Percentiles rank a stretch among this genome's conserved stretches.
These are phyloP conservation scores for Tetheella fluctuosa DNA, from an alignment of 2,888 invertebrate genomes.

Conservation along the genomic window DNA sequence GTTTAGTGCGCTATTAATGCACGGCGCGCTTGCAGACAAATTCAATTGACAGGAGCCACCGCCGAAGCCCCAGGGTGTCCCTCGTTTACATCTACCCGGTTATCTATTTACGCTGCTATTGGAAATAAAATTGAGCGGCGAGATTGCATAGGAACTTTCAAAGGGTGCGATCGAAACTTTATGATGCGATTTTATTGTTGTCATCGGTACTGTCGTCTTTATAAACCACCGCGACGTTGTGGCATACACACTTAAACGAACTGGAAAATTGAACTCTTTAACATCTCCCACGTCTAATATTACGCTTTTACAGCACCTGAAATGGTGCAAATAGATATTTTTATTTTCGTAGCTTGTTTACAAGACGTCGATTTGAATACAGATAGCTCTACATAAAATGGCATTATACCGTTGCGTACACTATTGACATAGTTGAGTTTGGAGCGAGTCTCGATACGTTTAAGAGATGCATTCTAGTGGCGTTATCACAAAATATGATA, in stretches of 20 bases:
- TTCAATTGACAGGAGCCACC: conserved; percentile 80
- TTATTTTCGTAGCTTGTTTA: neutral
- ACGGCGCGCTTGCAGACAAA: conserved; percentile 80
- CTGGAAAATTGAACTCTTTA: conserved; percentile 53
- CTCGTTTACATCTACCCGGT: conserved; percentile 73
- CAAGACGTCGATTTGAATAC: conserved; percentile 36
- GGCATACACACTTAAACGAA: conserved; percentile 44
- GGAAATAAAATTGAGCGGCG: conserved; percentile 75
- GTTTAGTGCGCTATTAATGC: conserved; percentile 79
- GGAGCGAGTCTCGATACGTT: conserved; percentile 71
- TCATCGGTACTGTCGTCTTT: conserved; percentile 64
- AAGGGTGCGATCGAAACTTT: conserved; percentile 72
- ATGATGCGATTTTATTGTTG: conserved; percentile 75
- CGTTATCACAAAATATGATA: conserved; percentile 84
- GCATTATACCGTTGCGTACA: conserved; percentile 55
- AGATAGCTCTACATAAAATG: conserved; percentile 47
- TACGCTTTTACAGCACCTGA: conserved; percentile 16
- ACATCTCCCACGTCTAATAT: conserved; percentile 31
- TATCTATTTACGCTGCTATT: conserved; percentile 76
- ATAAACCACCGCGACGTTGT: conserved; percentile 54
- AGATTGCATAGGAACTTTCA: conserved; percentile 73
- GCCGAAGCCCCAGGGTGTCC: conserved; percentile 70
- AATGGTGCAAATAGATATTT: conserved; percentile 15
- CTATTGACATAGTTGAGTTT: conserved; percentile 65
- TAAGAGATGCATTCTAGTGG: conserved; percentile 77